These are phyloP conservation scores for Cryptoprocta ferox DNA, from an alignment of 2,797 vertebrate species.

Conservation along the genomic window DNA sequence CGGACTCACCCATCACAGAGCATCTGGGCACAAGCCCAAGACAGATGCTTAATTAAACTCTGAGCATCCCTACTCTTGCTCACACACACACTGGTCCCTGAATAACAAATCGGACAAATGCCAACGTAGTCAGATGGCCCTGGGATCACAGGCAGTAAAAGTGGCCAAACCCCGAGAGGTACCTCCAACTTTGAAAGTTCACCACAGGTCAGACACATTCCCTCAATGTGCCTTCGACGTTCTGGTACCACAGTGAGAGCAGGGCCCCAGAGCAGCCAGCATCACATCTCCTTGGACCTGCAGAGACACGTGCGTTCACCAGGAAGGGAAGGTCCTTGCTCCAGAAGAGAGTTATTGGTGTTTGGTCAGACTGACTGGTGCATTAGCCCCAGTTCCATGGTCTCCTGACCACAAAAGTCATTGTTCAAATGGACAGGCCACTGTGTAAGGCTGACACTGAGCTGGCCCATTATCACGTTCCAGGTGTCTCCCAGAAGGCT, in stretches of 20 bases:
- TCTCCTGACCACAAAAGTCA: neutral
- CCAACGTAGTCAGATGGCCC: neutral
- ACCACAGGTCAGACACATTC: rapidly evolving
- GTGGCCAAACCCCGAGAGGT: neutral
- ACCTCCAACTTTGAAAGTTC: neutral
- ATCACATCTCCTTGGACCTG: rapidly evolving
- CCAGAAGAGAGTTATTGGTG: rapidly evolving
- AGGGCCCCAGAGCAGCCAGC: neutral
- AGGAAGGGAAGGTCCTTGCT: too few species aligned
- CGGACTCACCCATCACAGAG: conserved; percentile 33
- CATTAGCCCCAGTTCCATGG: rapidly evolving
- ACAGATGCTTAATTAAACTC: conserved; percentile 46
- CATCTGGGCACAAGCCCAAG: conserved; percentile 31
- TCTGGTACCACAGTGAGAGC: neutral
- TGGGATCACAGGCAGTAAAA: neutral
- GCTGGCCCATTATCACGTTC: rapidly evolving
- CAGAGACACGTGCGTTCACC: rapidly evolving
- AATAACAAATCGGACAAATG: neutral
- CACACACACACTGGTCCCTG: neutral
- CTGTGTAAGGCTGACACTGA: rapidly evolving
- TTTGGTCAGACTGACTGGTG: neutral
- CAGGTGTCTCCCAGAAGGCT: rapidly evolving
- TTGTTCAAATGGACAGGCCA: neutral
- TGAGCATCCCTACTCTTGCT: neutral
- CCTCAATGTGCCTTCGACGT: neutral